Evolutionary conservation across 1,140 invertebrate genomes (phyloP), one percentile per base, ranked within the genome.

Genomic region (Zaprionus nigranus): DNA sequence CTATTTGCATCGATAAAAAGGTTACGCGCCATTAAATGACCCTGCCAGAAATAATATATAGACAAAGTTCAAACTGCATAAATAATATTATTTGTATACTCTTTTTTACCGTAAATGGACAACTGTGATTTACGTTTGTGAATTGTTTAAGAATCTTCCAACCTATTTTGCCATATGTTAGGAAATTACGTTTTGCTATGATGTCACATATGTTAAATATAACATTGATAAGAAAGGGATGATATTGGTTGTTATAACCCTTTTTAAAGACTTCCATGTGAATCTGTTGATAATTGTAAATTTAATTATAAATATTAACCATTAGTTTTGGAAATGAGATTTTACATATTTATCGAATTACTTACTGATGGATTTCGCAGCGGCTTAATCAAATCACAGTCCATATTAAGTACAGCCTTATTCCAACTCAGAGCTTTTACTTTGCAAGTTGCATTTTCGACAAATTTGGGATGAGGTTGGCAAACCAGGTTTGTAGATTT

Each of bases 401-500:
- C n/a, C n/a, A 82, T 74, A 20, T 78, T 12, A n/a, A 56, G 57
- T 22, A 68, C 51, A 3, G 65, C 59, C 15, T 68, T 81, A 20
- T 82, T 77, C 80, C 80, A 82, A 17, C 68, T 74, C 1, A 81
- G 9, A 2, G 80, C 68, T 40, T 70, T 82, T 3, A 82, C 13
- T 5, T 9, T 5, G 13, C 79, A 81, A 1, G 49, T 54, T 17
- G 24, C 24, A n/a, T 82, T 82, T 5, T 20, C 22, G 0, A 51
- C 13, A 17, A 15, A 61, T 0, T 38, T 57, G 0, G 64, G 51
- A 24, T 34, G 5, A 1, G 38, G 15, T 0, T 2, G 1, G 11
- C 80, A 82, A 5, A 78, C 69, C 0, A 82, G 56, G n/a, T 82
- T 82, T n/a, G 28, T 67, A 13, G 60, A 13, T 64, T 82, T 82